Evolutionary conservation across 2,888 invertebrate genomes (phyloP), one percentile per base, ranked within the genome.

Genomic region (Cerceris ruficornis): DNA sequence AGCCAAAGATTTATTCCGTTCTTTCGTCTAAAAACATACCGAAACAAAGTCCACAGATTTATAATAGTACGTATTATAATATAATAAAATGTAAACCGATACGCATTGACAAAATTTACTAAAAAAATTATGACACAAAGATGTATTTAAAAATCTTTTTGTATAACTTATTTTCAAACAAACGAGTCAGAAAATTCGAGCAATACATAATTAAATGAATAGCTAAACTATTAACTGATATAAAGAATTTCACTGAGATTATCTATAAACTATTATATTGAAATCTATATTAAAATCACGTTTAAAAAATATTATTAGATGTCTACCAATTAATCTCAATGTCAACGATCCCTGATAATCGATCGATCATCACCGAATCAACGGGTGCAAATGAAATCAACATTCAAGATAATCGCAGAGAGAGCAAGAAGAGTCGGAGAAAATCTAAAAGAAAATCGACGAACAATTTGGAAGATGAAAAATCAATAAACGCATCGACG

Each of bases 271-370:
- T 28, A 28, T 28, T 28, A 28, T 28, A 28, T 28, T 4, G 4
- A 28, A 28, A 28, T 28, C 28, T 28, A 28, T 28, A 4, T 28
- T 28, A 28, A 28, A 28, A 28, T 28, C 28, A 28, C 4, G 28
- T 28, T 1, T 28, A 28, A 57, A 9, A 15, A 28, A 0, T 8
- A 28, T 9, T 62, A 59, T 13, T 15, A 82, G 82, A 60, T 13
- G 46, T 50, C 15, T 82, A 77, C 61, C 61, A 66, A 15, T 46
- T 82, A 15, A 54, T 74, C 7, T 71, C 80, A 2, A 46, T 82
- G 11, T 69, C 57, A 7, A 9, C 59, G 14, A n/a, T 57, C 0
- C 11, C 59, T n/a, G 71, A 78, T 11, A 7, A 28, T 7, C 0
- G 17, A 0, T 39, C 60, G 28, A 4, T 61, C 17, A 6, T 58